These are phyloP conservation scores for Manis crassicaudata DNA, from an alignment of 2,797 vertebrate species.

Conservation along the genomic window DNA sequence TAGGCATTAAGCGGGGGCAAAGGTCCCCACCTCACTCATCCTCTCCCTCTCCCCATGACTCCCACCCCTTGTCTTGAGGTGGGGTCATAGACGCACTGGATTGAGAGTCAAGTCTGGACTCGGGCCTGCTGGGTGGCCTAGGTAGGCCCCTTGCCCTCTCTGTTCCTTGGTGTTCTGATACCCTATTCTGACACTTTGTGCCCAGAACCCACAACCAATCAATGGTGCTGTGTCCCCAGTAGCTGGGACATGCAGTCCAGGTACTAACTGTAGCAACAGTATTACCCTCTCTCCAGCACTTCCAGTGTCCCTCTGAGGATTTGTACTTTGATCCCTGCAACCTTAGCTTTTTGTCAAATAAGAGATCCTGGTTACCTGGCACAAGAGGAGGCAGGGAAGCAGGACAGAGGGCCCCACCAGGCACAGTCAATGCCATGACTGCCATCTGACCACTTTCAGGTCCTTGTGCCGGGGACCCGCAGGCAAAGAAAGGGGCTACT, in stretches of 20 bases:
- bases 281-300: background rate
- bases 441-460: background rate
- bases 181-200: no score
- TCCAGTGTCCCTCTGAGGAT: background rate
- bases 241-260: background rate
- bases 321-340: background rate
- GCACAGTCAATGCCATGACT: background rate
- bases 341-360: background rate
- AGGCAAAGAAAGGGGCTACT: background rate
- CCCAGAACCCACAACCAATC: no score
- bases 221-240: background rate
- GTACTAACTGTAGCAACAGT: no score
- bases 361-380: background rate
- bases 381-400: no score
- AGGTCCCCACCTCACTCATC: background rate
- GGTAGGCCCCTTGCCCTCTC: background rate
- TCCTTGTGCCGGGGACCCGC: background rate
- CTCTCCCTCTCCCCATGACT: background rate
- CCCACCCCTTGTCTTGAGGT: background rate
- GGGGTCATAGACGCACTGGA: background rate
- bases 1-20: background rate
- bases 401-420: background rate
- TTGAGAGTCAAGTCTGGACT: background rate
- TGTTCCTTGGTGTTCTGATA: background rate
- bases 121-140: background rate